These are phyloP conservation scores for Columba livia DNA, from an alignment of 2,113 vertebrate species.

Conservation along the genomic window DNA sequence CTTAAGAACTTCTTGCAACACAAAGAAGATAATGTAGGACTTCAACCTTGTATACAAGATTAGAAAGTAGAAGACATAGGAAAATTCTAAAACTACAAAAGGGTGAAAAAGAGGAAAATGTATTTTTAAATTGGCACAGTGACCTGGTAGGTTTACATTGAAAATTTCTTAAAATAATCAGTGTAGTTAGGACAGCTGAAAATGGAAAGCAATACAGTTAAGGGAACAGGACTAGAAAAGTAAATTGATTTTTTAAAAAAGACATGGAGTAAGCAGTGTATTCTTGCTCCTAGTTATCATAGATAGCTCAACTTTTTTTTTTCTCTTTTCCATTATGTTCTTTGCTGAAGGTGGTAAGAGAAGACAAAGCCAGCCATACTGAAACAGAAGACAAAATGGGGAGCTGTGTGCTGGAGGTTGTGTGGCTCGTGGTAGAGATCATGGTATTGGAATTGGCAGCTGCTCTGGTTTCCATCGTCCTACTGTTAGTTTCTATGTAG, in stretches of 20 bases:
- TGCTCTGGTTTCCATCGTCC: neutral
- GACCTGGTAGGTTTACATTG: neutral
- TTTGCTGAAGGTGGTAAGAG: neutral
- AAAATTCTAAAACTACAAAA: neutral
- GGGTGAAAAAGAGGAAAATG: neutral
- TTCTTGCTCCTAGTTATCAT: neutral
- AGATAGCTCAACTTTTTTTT: neutral
- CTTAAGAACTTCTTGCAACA: neutral
- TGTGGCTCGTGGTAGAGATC: neutral
- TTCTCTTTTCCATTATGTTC: neutral
- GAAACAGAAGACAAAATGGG: neutral
- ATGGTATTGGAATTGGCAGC: neutral
- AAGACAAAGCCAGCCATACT: neutral
- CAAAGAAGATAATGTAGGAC: neutral
- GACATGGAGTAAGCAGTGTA: neutral
- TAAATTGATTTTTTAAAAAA: neutral
- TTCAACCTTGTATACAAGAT: neutral
- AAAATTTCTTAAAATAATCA: neutral
- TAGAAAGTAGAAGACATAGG: neutral
- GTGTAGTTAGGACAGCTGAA: neutral
- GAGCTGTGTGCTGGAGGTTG: neutral
- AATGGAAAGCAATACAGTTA: neutral
- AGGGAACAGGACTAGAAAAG: neutral
- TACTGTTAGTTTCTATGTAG: neutral
- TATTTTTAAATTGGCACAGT: neutral